phyloP scores from a whole-genome alignment of 2,113 vertebrate genomes.

The Malurus cyaneus region DNA sequence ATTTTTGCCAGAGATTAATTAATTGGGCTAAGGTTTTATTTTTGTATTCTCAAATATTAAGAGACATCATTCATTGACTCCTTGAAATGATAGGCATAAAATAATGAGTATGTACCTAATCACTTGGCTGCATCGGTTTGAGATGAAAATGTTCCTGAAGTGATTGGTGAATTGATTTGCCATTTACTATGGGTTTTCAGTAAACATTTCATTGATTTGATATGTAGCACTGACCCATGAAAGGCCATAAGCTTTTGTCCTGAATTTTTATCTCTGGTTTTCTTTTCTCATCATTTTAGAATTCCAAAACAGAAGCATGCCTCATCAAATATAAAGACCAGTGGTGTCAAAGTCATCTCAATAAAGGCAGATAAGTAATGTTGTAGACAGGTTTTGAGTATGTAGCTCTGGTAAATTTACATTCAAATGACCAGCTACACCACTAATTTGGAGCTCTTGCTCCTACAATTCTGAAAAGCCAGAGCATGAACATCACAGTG shows the following conservation, averaged over 20 bases:
- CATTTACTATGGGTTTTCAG: conserved; percentile 70
- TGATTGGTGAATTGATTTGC: conserved; percentile 74
- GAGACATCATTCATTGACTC: neutral
- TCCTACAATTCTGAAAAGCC: conserved; percentile 28
- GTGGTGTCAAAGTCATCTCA: conserved; percentile 13
- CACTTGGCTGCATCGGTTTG: conserved; percentile 49
- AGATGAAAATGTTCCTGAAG: conserved; percentile 65
- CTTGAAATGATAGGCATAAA: conserved; percentile 68
- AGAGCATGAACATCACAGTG: neutral
- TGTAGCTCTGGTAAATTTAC: conserved; percentile 22
- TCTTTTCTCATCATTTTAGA: neutral
- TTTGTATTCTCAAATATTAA: neutral
- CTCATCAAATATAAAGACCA: conserved; percentile 30
- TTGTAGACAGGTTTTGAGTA: conserved; percentile 13
- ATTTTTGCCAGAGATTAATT: neutral
- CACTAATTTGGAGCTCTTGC: conserved; percentile 17
- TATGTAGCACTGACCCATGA: conserved; percentile 68
- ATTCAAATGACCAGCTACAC: conserved; percentile 30
- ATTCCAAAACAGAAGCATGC: neutral
- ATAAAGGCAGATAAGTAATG: conserved; percentile 3
- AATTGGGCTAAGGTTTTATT: neutral
- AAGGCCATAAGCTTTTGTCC: conserved; percentile 38
- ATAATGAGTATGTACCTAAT: conserved; percentile 58
- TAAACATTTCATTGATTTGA: conserved; percentile 70
- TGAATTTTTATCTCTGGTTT: conserved; percentile 51